These are phyloP conservation scores for Myanophis thanlyinensis DNA, from an alignment of 2,113 vertebrate genomes.

Conservation along the genomic window DNA sequence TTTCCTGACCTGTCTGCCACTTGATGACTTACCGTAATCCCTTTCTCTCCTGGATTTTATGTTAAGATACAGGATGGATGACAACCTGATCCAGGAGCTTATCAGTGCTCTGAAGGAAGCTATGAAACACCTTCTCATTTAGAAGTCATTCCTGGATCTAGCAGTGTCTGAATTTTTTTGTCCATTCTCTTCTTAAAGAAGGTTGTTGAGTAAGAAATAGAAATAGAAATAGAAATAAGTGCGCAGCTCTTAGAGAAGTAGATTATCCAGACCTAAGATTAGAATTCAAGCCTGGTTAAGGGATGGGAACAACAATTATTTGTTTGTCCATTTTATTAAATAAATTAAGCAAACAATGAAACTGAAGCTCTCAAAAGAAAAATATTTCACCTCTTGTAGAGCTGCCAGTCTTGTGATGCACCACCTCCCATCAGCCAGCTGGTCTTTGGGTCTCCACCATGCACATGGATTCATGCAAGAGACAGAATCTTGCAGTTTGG, in stretches of 20 bases:
- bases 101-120: neutral
- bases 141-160: neutral
- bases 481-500: too few relatives aligned
- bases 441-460: too few relatives aligned
- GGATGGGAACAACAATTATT: neutral
- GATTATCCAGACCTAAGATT: neutral
- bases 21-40: neutral
- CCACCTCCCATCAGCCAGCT: too few relatives aligned
- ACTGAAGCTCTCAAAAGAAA: too few relatives aligned
- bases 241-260: neutral
- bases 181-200: neutral
- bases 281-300: neutral
- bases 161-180: neutral
- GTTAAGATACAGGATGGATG: neutral
- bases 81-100: neutral
- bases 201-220: neutral
- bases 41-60: neutral
- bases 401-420: too few relatives aligned
- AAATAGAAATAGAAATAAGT: neutral
- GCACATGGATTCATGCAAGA: too few relatives aligned
- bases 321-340: neutral
- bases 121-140: neutral
- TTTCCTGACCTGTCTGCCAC: neutral
- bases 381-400: too few relatives aligned
- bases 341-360: neutral